These are phyloP conservation scores for Philereme vetulata DNA, from an alignment of 2,888 invertebrate species.

Conservation along the genomic window DNA sequence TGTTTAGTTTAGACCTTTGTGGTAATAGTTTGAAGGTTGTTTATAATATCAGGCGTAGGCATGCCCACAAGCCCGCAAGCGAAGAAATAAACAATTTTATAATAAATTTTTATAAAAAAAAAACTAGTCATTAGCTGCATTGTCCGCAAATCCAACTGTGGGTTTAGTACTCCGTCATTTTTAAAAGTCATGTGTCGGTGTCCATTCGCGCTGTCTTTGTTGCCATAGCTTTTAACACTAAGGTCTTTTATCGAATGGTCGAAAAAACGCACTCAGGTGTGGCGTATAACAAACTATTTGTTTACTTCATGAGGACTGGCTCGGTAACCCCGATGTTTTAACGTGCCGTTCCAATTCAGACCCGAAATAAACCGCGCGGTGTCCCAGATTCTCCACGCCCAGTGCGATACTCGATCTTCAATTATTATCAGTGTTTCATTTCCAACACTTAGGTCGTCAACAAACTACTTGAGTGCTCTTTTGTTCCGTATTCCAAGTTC, in stretches of 20 bases:
- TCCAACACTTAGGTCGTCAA: conserved; percentile 22
- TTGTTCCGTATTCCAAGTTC: conserved; percentile 13
- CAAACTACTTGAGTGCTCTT: conserved; percentile 16
- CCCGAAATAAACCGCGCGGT: conserved; percentile 71
- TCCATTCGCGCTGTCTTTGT: conserved; percentile 36
- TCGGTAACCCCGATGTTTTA: conserved; percentile 73
- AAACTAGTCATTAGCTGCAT: neutral
- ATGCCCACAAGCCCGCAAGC: neutral
- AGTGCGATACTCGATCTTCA: conserved; percentile 50
- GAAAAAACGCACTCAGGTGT: conserved; percentile 61
- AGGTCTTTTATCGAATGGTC: conserved; percentile 43
- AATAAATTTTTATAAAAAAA: too few relatives aligned
- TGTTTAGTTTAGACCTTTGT: neutral
- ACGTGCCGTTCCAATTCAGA: conserved; percentile 75
- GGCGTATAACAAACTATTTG: conserved; percentile 61
- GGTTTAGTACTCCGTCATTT: conserved; percentile 41
- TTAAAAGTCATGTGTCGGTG: conserved; percentile 46
- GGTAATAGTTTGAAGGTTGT: neutral
- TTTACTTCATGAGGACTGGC: conserved; percentile 61
- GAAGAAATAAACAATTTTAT: neutral
- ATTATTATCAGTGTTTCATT: conserved; percentile 40
- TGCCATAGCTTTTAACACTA: conserved; percentile 41
- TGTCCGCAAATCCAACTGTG: conserved; percentile 10
- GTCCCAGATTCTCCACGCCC: conserved; percentile 69
- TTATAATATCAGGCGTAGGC: neutral